Evolutionary conservation across 1,140 invertebrate species (phyloP).

Genomic region (Anadara kagoshimensis): DNA sequence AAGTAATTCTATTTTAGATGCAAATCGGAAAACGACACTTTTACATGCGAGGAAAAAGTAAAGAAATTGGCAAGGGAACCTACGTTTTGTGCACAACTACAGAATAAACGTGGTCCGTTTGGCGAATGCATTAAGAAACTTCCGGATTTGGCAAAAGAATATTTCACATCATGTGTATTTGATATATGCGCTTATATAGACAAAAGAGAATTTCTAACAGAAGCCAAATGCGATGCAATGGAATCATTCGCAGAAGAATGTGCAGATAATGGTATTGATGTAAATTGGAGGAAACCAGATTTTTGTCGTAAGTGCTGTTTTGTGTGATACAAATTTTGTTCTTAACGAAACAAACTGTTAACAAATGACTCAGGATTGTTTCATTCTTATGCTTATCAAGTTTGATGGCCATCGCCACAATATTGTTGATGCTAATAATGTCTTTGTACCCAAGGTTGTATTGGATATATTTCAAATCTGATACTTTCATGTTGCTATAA

Average conservation of each 20-base stretch:
- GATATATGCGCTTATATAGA: slow-evolving; percentile 42
- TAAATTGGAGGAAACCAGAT: slow-evolving; percentile 39
- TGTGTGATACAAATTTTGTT: too few relatives aligned
- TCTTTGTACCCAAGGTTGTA: too few relatives aligned
- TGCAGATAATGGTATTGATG: slow-evolving; percentile 36
- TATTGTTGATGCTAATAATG: too few relatives aligned
- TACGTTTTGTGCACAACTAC: slow-evolving; percentile 41
- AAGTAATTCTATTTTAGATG: slow-evolving; percentile 16
- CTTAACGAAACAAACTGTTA: too few relatives aligned
- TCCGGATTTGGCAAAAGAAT: slow-evolving; percentile 21
- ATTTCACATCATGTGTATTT: slow-evolving; percentile 38
- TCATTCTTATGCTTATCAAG: too few relatives aligned
- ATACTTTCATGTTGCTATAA: too few relatives aligned
- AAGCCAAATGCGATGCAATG: slow-evolving; percentile 35
- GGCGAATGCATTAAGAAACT: slow-evolving; percentile 35
- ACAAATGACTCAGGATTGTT: too few relatives aligned
- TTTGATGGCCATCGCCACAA: too few relatives aligned
- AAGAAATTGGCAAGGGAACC: slow-evolving; percentile 5
- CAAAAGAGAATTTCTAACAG: background rate
- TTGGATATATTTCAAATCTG: too few relatives aligned
- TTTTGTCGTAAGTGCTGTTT: slow-evolving; percentile 45
- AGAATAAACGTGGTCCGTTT: slow-evolving; percentile 34
- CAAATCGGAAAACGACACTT: slow-evolving; percentile 6
- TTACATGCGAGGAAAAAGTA: slow-evolving; percentile 17
- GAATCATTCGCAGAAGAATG: slow-evolving; percentile 50